Evolutionary conservation across 2,888 invertebrate species (phyloP).

Genomic region (Drosophila suboccidentalis): DNA sequence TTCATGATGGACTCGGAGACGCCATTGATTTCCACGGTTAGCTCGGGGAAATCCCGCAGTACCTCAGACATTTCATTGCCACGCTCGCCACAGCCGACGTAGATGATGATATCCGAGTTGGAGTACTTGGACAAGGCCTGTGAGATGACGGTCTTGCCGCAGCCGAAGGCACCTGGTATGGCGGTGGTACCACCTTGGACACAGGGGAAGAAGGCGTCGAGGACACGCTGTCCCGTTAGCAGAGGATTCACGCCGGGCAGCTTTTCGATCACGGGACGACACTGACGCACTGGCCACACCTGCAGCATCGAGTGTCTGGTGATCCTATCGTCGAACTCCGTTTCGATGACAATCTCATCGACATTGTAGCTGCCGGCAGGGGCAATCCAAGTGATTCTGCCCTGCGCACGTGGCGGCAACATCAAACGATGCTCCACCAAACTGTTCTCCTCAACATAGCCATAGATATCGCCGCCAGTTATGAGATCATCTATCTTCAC

Average conservation of each 20-base stretch:
- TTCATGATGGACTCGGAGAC: conserved; percentile 99
- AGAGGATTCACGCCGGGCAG: conserved; percentile 98
- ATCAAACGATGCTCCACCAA: conserved; percentile 98
- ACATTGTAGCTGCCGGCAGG: conserved; percentile 96
- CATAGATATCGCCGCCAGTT: conserved; percentile 99
- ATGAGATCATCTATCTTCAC: conserved; percentile 96
- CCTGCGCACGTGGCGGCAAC: conserved; percentile 96
- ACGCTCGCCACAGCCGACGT: conserved; percentile 99
- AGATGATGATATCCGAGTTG: conserved; percentile 99
- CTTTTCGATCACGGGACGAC: conserved; percentile 98
- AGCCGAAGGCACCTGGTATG: conserved; percentile 99
- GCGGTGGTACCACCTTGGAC: conserved; percentile 99
- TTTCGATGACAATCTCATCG: conserved; percentile 96
- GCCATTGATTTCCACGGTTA: conserved; percentile 98
- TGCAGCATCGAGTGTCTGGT: conserved; percentile 98
- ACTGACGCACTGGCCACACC: conserved; percentile 99
- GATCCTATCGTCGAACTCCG: conserved; percentile 98
- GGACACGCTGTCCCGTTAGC: conserved; percentile 98
- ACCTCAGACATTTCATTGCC: conserved; percentile 99
- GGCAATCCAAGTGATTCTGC: conserved; percentile 97
- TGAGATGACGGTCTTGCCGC: conserved; percentile 99
- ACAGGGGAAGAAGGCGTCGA: conserved; percentile 99
- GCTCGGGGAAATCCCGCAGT: conserved; percentile 98
- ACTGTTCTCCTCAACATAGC: conserved; percentile 97
- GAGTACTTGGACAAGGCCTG: conserved; percentile 99